phyloP scores from a whole-genome alignment of 2,113 vertebrate genomes.

The Hystrix cristata region DNA sequence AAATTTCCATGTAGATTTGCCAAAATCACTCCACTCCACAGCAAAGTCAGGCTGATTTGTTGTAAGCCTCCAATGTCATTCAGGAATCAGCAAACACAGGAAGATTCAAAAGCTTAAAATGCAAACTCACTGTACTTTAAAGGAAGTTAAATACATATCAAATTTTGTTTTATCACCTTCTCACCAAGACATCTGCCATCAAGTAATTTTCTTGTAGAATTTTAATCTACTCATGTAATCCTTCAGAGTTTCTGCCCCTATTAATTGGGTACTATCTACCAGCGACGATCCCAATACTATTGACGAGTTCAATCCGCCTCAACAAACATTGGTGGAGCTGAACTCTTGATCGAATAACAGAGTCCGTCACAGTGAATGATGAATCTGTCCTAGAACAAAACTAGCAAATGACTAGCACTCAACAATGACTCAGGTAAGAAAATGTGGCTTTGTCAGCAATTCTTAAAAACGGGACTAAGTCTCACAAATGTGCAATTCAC shows the following conservation, averaged over 20 bases:
- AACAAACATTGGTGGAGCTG: neutral
- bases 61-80: neutral
- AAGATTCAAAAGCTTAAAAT: neutral
- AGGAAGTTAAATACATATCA: neutral
- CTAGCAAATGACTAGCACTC: neutral
- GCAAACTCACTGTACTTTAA: neutral
- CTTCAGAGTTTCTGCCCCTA: neutral
- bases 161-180: neutral
- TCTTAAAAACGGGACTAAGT: neutral
- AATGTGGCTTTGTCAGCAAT: neutral
- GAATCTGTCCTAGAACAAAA: neutral
- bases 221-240: neutral
- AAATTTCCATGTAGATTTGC: neutral
- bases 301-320: neutral
- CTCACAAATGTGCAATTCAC: neutral
- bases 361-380: neutral
- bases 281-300: neutral
- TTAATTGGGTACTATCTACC: neutral
- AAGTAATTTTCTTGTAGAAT: neutral
- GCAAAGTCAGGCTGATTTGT: neutral
- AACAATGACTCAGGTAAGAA: neutral
- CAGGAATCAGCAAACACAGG: neutral
- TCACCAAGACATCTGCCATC: neutral
- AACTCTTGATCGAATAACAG: neutral
- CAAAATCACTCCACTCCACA: neutral